Percentiles rank a stretch among this genome's conserved stretches.
Evolutionary conservation across 2,888 invertebrate genomes (phyloP).

Genomic region (Spatulosminthurus flaviceps): DNA sequence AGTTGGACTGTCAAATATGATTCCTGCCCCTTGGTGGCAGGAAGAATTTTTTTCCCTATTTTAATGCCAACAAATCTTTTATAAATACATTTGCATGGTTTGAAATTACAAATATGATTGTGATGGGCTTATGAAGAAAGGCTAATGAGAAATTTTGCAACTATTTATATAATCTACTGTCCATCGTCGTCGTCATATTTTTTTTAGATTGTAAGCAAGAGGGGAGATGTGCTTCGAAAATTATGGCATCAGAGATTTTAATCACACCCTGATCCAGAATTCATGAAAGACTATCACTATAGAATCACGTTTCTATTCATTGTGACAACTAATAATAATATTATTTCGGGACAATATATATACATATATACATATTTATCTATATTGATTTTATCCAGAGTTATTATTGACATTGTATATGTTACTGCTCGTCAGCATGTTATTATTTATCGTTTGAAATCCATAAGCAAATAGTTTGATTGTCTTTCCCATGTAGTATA

Average conservation of each 20-base stretch:
- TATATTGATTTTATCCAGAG: background rate
- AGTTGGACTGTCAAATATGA: background rate
- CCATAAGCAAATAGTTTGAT: background rate
- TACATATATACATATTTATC: background rate
- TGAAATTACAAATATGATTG: background rate
- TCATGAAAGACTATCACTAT: background rate
- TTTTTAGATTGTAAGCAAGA: background rate
- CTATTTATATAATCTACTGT: background rate
- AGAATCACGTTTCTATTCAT: slow-evolving; percentile 12
- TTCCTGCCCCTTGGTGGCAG: background rate
- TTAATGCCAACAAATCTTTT: background rate
- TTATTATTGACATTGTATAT: slow-evolving; percentile 4
- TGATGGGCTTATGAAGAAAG: background rate
- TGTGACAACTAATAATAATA: background rate
- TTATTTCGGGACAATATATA: background rate
- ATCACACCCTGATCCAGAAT: background rate
- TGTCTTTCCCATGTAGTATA: background rate
- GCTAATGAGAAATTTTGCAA: background rate
- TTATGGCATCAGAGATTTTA: slow-evolving; percentile 12
- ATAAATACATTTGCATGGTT: background rate
- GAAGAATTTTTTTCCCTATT: background rate
- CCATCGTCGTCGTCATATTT: background rate
- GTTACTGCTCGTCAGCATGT: background rate
- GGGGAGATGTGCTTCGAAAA: background rate
- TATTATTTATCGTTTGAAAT: background rate